A percentile compares a stretch with the other conserved stretches of the same genome.
These are phyloP conservation scores for Ichneumon xanthorius DNA, from an alignment of 2,888 invertebrate genomes.

Conservation along the genomic window DNA sequence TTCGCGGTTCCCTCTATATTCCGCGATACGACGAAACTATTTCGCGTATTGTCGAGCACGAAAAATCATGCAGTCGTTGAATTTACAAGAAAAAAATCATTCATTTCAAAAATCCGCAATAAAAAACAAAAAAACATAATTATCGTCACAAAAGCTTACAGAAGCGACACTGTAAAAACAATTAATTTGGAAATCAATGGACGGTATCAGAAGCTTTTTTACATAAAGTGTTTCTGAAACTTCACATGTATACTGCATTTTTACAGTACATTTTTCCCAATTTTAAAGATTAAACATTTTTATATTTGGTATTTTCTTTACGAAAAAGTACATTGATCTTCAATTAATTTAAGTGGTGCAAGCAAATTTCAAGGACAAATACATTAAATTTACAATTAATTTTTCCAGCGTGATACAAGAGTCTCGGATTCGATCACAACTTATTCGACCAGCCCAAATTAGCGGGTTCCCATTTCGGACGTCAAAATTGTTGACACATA, in stretches of 20 bases:
- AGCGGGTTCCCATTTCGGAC: constrained; percentile 43
- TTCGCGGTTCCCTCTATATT: constrained; percentile 1
- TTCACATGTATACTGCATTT: too few relatives aligned
- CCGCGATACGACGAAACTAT: constrained; percentile 14
- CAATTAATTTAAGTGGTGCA: too few relatives aligned
- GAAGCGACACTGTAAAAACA: too few relatives aligned
- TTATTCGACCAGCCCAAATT: constrained; percentile 38
- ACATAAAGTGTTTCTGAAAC: too few relatives aligned
- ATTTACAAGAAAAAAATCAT: neutral
- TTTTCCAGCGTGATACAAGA: neutral
- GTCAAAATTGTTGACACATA: constrained; percentile 64
- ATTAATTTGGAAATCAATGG: too few relatives aligned
- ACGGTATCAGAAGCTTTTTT: too few relatives aligned
- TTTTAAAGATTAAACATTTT: neutral
- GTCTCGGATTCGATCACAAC: constrained; percentile 17
- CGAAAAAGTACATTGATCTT: too few relatives aligned
- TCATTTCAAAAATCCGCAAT: neutral
- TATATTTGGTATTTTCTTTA: too few relatives aligned
- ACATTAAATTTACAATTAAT: too few relatives aligned
- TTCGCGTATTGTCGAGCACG: constrained; percentile 9
- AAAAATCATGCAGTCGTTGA: neutral
- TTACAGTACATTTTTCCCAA: too few relatives aligned
- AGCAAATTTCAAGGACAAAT: too few relatives aligned
- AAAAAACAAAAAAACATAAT: neutral
- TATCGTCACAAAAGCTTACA: too few relatives aligned